Conservation (phyloP, 2,113 vertebrate species). For the Syrmaticus mikado region DNA sequence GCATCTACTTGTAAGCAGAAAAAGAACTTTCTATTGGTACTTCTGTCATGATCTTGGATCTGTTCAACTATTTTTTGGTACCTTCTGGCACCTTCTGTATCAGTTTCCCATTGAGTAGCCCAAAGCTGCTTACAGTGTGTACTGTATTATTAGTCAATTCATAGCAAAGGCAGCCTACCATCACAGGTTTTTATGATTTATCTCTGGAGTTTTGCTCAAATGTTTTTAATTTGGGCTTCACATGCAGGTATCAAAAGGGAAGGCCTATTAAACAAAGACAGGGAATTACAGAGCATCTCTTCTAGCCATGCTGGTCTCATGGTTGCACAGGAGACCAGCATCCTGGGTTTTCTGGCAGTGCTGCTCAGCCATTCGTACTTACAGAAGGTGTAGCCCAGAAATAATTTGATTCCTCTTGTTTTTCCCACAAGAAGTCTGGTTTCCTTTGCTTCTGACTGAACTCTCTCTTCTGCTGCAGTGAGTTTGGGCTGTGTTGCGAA, state of each 20-base stretch:
- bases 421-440: not conserved
- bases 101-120: not conserved
- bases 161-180: not conserved
- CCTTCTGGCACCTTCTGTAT: not conserved
- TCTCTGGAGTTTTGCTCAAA: not conserved
- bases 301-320: not conserved
- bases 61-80: not conserved
- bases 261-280: not conserved
- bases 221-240: not conserved
- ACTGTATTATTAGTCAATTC: not conserved
- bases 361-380: not conserved
- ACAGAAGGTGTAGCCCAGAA: not conserved
- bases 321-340: not conserved
- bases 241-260: not conserved
- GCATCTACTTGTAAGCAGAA: not conserved
- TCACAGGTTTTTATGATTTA: not conserved
- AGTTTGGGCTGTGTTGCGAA: conserved; percentile 49
- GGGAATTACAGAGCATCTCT: not conserved
- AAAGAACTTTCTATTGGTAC: not conserved
- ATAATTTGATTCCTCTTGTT: not conserved
- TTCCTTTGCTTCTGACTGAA: not conserved
- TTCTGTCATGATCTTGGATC: not conserved
- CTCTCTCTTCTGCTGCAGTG: not conserved
- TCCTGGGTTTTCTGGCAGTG: not conserved
- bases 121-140: not conserved